phyloP scores from a whole-genome alignment of 2,888 invertebrate genomes.

The Lasioglossum figueresi region DNA sequence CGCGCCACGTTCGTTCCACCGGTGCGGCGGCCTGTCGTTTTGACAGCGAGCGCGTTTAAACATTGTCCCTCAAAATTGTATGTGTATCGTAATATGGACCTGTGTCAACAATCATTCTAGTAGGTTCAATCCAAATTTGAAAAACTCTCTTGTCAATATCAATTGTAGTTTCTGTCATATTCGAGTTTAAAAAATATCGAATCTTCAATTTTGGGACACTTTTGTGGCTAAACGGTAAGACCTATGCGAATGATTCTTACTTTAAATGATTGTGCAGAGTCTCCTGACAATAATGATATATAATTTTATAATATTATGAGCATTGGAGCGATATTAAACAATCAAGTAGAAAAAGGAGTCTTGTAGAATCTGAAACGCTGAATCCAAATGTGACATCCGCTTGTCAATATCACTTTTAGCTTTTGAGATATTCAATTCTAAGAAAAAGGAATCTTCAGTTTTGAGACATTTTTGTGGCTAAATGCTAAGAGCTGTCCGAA shows the following conservation, averaged over 20 bases:
- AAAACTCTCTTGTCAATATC: neutral
- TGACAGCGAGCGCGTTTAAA: neutral
- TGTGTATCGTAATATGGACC: neutral
- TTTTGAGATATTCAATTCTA: too few relatives aligned
- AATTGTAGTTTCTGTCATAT: neutral
- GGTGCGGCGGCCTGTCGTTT: neutral
- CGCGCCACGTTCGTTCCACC: neutral
- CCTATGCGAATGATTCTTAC: neutral
- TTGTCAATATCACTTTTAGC: too few relatives aligned
- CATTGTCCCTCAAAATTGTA: neutral
- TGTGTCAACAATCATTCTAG: neutral
- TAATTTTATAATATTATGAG: too few relatives aligned
- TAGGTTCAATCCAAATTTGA: neutral
- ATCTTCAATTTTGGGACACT: neutral
- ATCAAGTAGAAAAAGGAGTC: too few relatives aligned
- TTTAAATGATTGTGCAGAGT: neutral
- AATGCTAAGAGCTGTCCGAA: too few relatives aligned
- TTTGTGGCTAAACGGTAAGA: neutral
- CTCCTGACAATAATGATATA: neutral
- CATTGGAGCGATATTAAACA: too few relatives aligned
- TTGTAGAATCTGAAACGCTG: too few relatives aligned
- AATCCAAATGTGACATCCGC: too few relatives aligned
- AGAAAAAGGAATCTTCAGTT: too few relatives aligned
- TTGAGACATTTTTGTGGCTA: too few relatives aligned
- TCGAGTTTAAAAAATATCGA: neutral